Percentiles rank a stretch among this genome's conserved stretches.
Conservation (phyloP, 2,888 invertebrate genomes). For the Junonia oenone region DNA sequence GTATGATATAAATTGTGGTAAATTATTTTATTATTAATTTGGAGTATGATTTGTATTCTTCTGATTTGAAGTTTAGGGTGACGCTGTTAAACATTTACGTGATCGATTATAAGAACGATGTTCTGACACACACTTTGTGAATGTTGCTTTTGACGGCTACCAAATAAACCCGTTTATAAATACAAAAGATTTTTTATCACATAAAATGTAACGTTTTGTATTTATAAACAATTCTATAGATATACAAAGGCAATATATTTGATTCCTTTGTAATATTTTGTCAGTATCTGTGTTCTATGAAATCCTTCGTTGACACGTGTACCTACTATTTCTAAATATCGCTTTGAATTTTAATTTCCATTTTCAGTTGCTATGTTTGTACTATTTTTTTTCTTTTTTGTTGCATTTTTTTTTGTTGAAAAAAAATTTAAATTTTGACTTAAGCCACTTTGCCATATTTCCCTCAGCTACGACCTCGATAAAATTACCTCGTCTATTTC, state of each 20-base stretch:
- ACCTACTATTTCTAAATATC: not conserved
- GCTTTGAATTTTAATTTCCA: not conserved
- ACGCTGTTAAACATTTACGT: slow-evolving; percentile 43
- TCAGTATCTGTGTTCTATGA: not conserved
- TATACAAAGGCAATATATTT: not conserved
- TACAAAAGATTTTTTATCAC: slow-evolving; percentile 5
- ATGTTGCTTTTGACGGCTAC: slow-evolving; percentile 29
- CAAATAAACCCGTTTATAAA: slow-evolving; percentile 21
- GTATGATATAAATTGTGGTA: not conserved
- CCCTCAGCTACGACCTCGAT: slow-evolving; percentile 4
- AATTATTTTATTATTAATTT: no score
- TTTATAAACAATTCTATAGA: slow-evolving; percentile 8
- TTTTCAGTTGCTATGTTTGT: slow-evolving; percentile 13
- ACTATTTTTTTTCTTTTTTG: slow-evolving; percentile 8
- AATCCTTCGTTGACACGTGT: not conserved
- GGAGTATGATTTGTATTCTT: no score
- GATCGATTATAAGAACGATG: not conserved
- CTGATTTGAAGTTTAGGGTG: slow-evolving; percentile 61
- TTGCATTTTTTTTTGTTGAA: slow-evolving; percentile 8
- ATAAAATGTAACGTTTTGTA: slow-evolving; percentile 6
- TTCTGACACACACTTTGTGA: slow-evolving; percentile 19
- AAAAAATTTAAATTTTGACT: slow-evolving; percentile 2
- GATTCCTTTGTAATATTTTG: not conserved
- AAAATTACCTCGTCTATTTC: slow-evolving; percentile 11
- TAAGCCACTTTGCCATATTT: not conserved